Evolutionary conservation across 1,140 invertebrate genomes (phyloP).

Genomic region (Ridgeia piscesae): DNA sequence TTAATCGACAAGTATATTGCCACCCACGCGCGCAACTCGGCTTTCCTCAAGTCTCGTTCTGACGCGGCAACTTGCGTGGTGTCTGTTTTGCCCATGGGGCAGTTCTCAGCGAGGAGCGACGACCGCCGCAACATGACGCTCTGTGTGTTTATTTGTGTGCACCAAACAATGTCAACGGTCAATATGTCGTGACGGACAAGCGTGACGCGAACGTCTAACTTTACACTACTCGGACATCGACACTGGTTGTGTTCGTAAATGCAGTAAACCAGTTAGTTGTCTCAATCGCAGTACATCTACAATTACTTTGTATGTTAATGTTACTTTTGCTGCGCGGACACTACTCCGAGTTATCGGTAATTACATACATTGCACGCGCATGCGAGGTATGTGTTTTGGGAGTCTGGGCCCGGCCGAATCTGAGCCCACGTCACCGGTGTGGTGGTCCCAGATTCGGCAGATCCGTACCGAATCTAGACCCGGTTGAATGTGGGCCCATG

Average conservation of each 20-base stretch:
- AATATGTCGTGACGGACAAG: not conserved
- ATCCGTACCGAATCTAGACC: no score
- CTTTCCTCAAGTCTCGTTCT: not conserved
- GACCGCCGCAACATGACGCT: not conserved
- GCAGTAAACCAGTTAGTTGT: not conserved
- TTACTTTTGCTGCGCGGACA: no score
- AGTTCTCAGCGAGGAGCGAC: not conserved
- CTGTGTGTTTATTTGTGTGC: not conserved
- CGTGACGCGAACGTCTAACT: not conserved
- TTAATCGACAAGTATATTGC: not conserved
- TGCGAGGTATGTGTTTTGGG: no score
- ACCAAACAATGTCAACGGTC: not conserved
- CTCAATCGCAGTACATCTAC: no score
- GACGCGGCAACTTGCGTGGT: not conserved
- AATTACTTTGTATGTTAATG: no score
- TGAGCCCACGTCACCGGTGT: not conserved
- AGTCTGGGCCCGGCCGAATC: no score
- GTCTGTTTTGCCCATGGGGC: not conserved
- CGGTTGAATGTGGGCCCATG: no score
- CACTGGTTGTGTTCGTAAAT: not conserved
- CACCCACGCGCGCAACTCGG: not conserved
- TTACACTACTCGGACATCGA: not conserved
- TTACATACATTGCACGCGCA: no score
- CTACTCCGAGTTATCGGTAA: no score
- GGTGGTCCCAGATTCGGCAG: no score